Conservation (phyloP, 2,888 invertebrate genomes). For the Acholoe squamosa region DNA sequence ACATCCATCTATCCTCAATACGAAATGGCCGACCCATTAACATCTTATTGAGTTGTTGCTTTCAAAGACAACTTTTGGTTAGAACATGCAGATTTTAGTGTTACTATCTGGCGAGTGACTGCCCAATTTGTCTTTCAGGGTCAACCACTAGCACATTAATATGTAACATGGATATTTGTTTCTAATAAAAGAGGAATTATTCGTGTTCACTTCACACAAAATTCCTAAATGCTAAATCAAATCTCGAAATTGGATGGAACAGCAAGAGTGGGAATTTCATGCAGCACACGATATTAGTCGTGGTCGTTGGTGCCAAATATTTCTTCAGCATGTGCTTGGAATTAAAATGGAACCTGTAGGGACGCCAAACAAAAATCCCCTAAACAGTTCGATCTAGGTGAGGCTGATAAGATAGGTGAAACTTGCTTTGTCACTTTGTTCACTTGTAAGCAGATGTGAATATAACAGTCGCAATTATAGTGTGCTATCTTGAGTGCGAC, state of each 20-base stretch:
- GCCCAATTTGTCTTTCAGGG: not conserved
- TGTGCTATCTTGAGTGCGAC: not conserved
- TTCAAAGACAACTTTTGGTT: not conserved
- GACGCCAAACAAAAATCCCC: not conserved
- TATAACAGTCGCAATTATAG: not conserved
- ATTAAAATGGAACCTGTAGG: not conserved
- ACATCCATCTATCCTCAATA: not conserved
- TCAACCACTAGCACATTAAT: not conserved
- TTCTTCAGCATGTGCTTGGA: not conserved
- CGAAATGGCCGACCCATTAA: too few relatives aligned
- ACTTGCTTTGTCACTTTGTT: conserved; percentile 14
- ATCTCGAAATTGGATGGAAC: conserved; percentile 3
- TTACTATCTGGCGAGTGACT: not conserved
- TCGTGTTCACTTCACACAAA: too few relatives aligned
- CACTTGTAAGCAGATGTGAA: not conserved
- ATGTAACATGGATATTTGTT: not conserved
- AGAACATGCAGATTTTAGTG: conserved; percentile 1
- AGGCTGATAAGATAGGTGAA: not conserved
- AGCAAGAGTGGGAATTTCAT: not conserved
- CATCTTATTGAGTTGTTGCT: too few relatives aligned
- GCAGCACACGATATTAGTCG: conserved; percentile 14
- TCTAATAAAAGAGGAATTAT: too few relatives aligned
- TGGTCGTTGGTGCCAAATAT: not conserved
- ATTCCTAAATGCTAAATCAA: not conserved
- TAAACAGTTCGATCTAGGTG: not conserved